phyloP scores from a whole-genome alignment of 2,113 vertebrate genomes.

The Crotalus tigris region DNA sequence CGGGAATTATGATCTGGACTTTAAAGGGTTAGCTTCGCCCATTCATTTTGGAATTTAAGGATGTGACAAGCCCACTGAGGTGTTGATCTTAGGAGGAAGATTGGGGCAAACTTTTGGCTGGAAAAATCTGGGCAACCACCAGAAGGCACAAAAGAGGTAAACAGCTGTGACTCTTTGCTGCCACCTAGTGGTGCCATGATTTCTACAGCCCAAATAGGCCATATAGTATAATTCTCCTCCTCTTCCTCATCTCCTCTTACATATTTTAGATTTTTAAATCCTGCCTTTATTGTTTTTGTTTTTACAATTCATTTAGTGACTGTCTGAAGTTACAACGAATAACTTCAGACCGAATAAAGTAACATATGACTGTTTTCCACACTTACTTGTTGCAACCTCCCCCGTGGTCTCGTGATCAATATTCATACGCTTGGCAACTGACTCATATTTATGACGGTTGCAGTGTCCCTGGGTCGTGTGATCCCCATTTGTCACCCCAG shows the following conservation, averaged over 20 bases:
- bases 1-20: not conserved
- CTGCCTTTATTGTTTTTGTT: no score
- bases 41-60: not conserved
- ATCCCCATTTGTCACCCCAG: no score
- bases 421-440: no score
- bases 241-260: not conserved
- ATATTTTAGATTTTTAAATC: no score
- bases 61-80: not conserved
- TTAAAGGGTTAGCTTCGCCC: not conserved
- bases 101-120: not conserved
- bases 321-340: no score
- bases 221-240: not conserved
- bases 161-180: not conserved
- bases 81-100: not conserved
- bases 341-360: no score
- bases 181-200: not conserved
- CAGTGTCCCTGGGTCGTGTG: no score
- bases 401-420: no score
- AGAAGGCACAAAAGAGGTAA: not conserved
- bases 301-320: no score
- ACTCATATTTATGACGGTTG: no score
- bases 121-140: not conserved
- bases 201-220: not conserved
- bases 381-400: no score
- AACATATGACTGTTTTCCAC: no score